These are phyloP conservation scores for Andrena chrysosceles DNA, from an alignment of 2,888 invertebrate species.

Conservation along the genomic window DNA sequence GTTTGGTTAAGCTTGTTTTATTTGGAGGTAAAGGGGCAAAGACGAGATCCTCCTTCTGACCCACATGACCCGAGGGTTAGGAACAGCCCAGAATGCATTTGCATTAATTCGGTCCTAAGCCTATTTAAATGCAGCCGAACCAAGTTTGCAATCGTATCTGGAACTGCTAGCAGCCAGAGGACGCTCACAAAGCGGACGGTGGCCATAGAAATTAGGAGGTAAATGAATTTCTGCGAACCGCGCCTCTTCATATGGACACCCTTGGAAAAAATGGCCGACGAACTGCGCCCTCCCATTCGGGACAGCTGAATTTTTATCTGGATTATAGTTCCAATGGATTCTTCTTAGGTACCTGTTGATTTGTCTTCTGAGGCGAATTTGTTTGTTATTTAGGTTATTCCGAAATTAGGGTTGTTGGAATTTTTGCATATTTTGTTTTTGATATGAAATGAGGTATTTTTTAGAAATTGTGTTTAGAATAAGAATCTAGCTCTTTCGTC, in stretches of 20 bases:
- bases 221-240: conserved; percentile 31
- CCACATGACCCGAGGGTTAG: conserved; percentile 45
- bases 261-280: no score
- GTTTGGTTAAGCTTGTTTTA: conserved; percentile 27
- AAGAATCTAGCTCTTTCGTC: no score
- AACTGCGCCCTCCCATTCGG: neutral
- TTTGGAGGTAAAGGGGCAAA: conserved; percentile 24
- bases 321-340: neutral
- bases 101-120: conserved; percentile 66
- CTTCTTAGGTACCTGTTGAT: neutral
- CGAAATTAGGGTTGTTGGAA: neutral
- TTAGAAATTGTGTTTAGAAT: no score
- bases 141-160: conserved; percentile 51
- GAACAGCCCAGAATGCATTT: conserved; percentile 61
- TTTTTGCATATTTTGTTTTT: no score
- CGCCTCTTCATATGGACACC: neutral
- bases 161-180: conserved; percentile 12
- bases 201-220: conserved; percentile 25
- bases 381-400: neutral
- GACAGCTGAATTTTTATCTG: neutral
- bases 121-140: conserved; percentile 52
- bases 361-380: neutral
- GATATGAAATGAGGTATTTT: no score
- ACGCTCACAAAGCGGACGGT: conserved; percentile 1
- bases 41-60: conserved; percentile 32